Evolutionary conservation across 2,888 invertebrate genomes (phyloP).

Genomic region (Meloe dianella): DNA sequence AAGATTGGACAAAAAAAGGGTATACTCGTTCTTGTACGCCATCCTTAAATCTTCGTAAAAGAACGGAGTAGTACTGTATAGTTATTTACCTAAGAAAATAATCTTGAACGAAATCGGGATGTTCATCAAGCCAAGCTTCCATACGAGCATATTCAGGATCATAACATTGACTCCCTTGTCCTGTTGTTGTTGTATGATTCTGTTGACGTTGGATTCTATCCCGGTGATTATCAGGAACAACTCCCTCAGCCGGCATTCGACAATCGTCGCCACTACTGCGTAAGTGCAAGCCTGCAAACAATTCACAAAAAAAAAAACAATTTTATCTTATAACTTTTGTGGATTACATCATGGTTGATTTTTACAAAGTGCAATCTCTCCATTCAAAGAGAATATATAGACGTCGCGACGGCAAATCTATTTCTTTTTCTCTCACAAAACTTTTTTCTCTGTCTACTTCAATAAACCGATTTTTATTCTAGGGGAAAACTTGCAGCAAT

Average conservation of each 20-base stretch:
- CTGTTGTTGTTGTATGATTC: conserved; percentile 47
- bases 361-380: neutral
- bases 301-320: neutral
- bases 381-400: neutral
- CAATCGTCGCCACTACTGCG: conserved; percentile 84
- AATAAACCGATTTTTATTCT: too few species aligned
- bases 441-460: neutral
- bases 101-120: conserved; percentile 94
- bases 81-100: conserved; percentile 89
- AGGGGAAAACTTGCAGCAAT: too few species aligned
- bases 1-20: too few species aligned
- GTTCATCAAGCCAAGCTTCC: conserved; percentile 96
- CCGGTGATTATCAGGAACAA: conserved; percentile 62
- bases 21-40: too few species aligned
- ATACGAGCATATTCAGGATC: conserved; percentile 88
- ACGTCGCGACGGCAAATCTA: neutral
- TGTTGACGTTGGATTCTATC: conserved; percentile 58
- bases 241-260: conserved; percentile 72
- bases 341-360: too few species aligned
- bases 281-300: conserved; percentile 77
- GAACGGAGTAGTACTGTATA: too few species aligned
- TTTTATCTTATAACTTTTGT: too few species aligned
- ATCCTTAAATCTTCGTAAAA: too few species aligned
- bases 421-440: too few species aligned
- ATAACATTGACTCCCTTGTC: conserved; percentile 63